Conservation (phyloP, 2,888 invertebrate species). For the Peribatodes rhomboidaria region DNA sequence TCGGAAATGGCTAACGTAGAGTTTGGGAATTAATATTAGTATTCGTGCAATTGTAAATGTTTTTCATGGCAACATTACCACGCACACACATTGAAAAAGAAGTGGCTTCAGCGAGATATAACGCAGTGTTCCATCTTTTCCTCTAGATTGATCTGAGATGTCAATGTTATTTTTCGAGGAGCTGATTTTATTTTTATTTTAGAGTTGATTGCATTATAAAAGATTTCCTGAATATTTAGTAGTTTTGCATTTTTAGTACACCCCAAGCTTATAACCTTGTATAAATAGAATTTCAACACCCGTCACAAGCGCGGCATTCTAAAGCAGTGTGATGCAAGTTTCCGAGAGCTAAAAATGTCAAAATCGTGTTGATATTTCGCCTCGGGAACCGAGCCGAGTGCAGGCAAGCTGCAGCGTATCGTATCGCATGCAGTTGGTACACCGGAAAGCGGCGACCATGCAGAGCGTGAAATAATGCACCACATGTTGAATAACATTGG, state of each 20-base stretch:
- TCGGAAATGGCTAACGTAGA: no score
- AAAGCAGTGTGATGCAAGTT: conserved; percentile 71
- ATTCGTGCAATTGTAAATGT: no score
- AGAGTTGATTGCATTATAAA: neutral
- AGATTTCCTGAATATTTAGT: no score
- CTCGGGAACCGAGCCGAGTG: conserved; percentile 63
- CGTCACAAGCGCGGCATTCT: conserved; percentile 68
- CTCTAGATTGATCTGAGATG: no score
- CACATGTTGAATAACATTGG: conserved; percentile 79
- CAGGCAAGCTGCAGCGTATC: conserved; percentile 51
- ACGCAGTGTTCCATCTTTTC: no score
- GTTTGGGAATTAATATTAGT: no score
- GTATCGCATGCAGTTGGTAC: conserved; percentile 45
- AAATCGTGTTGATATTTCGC: conserved; percentile 74
- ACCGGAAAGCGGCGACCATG: conserved; percentile 70
- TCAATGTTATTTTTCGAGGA: no score
- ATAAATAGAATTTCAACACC: conserved; percentile 67
- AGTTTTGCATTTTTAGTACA: neutral
- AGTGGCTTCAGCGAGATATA: no score
- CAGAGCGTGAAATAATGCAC: conserved; percentile 78
- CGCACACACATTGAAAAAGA: no score
- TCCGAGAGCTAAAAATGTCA: conserved; percentile 79
- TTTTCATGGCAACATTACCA: no score
- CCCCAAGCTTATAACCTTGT: conserved; percentile 35
- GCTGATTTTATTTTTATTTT: no score